Evolutionary conservation across 2,888 invertebrate genomes (phyloP).

Genomic region (Acleris holmiana): DNA sequence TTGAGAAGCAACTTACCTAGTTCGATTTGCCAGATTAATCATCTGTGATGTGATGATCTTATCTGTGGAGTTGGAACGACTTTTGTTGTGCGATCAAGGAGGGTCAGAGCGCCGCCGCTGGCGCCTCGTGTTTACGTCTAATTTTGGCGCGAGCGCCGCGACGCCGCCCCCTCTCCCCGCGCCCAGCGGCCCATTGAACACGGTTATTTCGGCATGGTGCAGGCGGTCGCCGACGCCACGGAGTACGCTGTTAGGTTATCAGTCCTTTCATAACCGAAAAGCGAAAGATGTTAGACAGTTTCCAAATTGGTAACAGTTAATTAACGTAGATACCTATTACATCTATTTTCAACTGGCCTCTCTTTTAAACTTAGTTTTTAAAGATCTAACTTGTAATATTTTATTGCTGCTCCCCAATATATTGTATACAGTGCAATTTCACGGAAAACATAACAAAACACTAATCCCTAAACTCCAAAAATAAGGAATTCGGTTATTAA

Average conservation of each 20-base stretch:
- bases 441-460: too few relatives aligned
- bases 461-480: too few relatives aligned
- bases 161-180: conserved; percentile 65
- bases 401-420: too few relatives aligned
- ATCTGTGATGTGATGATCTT: not conserved
- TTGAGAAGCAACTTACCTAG: not conserved
- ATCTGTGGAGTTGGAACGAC: conserved; percentile 13
- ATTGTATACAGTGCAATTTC: too few relatives aligned
- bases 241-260: conserved; percentile 37
- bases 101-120: conserved; percentile 65
- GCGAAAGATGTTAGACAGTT: not conserved
- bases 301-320: not conserved
- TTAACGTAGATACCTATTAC: not conserved
- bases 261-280: conserved; percentile 17
- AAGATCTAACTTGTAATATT: too few relatives aligned
- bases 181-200: conserved; percentile 77
- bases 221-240: conserved; percentile 52
- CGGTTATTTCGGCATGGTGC: conserved; percentile 74
- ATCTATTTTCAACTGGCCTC: not conserved
- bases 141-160: conserved; percentile 83
- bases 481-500: too few relatives aligned
- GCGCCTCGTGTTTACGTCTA: conserved; percentile 81
- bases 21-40: not conserved
- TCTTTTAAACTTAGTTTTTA: too few relatives aligned
- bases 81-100: conserved; percentile 26